Conservation (phyloP, 2,113 vertebrate genomes). For the Pithys albifrons region DNA sequence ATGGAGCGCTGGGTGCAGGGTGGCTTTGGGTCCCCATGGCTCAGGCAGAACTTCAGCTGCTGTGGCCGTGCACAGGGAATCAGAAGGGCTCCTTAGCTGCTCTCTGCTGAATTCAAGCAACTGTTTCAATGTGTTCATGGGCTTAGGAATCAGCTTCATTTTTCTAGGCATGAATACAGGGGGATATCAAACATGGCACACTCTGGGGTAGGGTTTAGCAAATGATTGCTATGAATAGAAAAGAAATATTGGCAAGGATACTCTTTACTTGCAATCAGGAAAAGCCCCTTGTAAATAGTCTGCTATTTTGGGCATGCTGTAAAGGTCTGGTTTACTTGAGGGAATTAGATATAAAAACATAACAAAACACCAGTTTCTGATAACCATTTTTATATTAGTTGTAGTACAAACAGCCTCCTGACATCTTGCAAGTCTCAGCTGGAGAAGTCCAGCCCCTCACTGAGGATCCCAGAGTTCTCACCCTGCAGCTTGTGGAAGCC, state of each 20-base stretch:
- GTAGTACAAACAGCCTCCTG: not conserved
- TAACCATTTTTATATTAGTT: not conserved
- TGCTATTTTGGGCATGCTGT: not conserved
- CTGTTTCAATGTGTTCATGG: not conserved
- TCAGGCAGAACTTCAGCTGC: not conserved
- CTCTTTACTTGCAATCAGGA: not conserved
- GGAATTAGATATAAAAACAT: not conserved
- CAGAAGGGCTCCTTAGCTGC: not conserved
- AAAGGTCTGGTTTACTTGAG: not conserved
- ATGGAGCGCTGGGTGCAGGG: accelerated
- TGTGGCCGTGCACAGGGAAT: accelerated
- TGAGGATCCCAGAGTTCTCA: not conserved
- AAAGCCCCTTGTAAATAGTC: not conserved
- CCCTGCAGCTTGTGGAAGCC: accelerated
- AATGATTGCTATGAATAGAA: not conserved
- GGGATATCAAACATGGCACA: not conserved
- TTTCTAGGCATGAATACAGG: not conserved
- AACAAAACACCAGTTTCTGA: not conserved
- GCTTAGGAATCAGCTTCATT: not conserved
- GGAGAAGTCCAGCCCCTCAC: not conserved
- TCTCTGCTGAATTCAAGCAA: not conserved
- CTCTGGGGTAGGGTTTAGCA: not conserved
- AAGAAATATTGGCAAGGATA: not conserved
- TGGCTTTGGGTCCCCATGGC: accelerated
- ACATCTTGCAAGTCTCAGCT: not conserved